These are phyloP conservation scores for Octomys mimax DNA, from an alignment of 2,797 vertebrate genomes.

Conservation along the genomic window DNA sequence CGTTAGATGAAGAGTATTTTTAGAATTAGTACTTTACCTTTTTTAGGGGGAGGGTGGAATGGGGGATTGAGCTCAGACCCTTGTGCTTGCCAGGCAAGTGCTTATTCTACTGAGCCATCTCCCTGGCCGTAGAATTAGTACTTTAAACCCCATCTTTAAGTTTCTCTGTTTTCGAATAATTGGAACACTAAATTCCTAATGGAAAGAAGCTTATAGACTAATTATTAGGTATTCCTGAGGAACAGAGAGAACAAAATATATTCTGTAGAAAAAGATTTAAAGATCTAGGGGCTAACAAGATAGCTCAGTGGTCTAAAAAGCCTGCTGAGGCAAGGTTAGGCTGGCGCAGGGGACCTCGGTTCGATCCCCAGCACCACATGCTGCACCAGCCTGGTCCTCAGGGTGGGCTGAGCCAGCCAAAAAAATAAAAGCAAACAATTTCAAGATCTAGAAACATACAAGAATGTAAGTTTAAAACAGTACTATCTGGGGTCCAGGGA, in stretches of 20 bases:
- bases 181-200: not conserved
- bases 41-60: too few relatives aligned
- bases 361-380: too few relatives aligned
- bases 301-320: too few relatives aligned
- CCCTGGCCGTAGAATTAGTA: not conserved
- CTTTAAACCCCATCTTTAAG: conserved; percentile 45
- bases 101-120: too few relatives aligned
- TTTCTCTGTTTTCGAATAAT: conserved; percentile 54
- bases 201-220: conserved; percentile 61
- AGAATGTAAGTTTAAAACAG: conserved; percentile 19
- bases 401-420: not conserved
- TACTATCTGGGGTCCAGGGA: too few relatives aligned
- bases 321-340: too few relatives aligned
- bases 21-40: not conserved
- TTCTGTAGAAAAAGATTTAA: conserved; percentile 54
- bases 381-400: too few relatives aligned
- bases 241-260: conserved; percentile 5
- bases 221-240: conserved; percentile 41
- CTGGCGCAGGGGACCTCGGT: too few relatives aligned
- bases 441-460: not conserved
- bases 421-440: not conserved
- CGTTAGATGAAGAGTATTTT: conserved; percentile 34
- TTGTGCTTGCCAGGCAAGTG: too few relatives aligned
- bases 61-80: too few relatives aligned
- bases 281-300: not conserved